Conservation (phyloP, 2,113 vertebrate genomes). For the Canis aureus region DNA sequence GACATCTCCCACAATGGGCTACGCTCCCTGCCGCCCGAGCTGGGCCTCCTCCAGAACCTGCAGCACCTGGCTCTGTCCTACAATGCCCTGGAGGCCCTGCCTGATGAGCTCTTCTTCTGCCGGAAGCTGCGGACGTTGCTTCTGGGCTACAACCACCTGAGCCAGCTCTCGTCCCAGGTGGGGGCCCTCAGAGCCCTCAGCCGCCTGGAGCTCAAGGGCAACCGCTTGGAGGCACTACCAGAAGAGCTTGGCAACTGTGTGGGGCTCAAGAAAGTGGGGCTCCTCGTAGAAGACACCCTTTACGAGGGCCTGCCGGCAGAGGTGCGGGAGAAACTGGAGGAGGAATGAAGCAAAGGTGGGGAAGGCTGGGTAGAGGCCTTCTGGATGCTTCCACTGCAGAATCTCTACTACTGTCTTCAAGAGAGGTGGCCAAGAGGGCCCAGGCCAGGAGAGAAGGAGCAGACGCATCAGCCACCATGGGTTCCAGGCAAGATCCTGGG, state of each 20-base stretch:
- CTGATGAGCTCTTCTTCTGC: constrained; percentile 93
- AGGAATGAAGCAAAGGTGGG: constrained; percentile 70
- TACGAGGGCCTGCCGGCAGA: constrained; percentile 89
- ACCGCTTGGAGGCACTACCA: constrained; percentile 90
- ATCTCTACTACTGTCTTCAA: not conserved
- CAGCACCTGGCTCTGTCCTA: constrained; percentile 90
- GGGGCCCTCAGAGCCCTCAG: constrained; percentile 87
- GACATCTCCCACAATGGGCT: constrained; percentile 93
- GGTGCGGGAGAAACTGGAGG: constrained; percentile 84
- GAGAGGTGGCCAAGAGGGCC: not conserved
- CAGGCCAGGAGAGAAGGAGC: not conserved
- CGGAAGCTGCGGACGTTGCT: constrained; percentile 89
- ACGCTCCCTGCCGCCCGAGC: constrained; percentile 88
- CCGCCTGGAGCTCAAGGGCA: constrained; percentile 92
- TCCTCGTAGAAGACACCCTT: constrained; percentile 89
- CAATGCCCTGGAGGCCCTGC: constrained; percentile 91
- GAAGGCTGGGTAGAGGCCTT: not conserved
- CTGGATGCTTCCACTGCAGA: not conserved
- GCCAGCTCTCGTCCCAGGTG: constrained; percentile 88
- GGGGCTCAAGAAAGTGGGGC: constrained; percentile 85
- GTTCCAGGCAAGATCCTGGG: constrained; percentile 16
- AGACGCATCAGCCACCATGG: not conserved
- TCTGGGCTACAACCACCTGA: constrained; percentile 90
- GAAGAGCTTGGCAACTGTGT: constrained; percentile 88
- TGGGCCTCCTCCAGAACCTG: constrained; percentile 91